phyloP scores from a whole-genome alignment of 2,113 vertebrate genomes.

The Cavia aperea region DNA sequence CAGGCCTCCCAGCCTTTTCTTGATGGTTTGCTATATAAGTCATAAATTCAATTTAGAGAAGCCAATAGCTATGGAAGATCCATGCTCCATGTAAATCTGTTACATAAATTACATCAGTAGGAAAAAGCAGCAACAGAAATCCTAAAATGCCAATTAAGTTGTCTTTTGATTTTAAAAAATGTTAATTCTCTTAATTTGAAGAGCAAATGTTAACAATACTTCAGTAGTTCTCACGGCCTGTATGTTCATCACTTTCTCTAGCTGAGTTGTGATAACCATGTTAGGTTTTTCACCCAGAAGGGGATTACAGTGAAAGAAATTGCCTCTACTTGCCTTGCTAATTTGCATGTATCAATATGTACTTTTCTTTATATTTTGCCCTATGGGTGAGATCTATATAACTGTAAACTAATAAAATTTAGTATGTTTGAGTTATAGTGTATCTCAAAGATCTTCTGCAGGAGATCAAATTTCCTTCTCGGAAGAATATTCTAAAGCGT shows the following conservation, averaged over 20 bases:
- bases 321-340: neutral
- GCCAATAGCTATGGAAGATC: neutral
- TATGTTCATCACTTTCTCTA: neutral
- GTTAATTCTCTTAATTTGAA: neutral
- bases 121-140: neutral
- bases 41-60: neutral
- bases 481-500: neutral
- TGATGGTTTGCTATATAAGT: neutral
- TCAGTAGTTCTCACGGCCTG: neutral
- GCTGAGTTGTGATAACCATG: neutral
- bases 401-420: neutral
- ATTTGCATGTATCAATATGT: neutral
- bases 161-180: neutral
- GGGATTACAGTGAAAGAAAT: constrained; percentile 16
- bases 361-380: constrained; percentile 36
- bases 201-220: neutral
- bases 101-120: neutral
- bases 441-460: neutral
- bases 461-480: neutral
- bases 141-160: constrained; percentile 10
- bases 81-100: neutral
- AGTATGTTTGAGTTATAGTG: neutral
- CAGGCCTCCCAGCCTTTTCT: neutral
- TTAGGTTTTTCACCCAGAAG: neutral
- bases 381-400: constrained; percentile 3